A percentile compares a stretch with the other conserved stretches of the same genome.
Conservation (phyloP, 2,888 invertebrate species). For the Macrophya annulata region DNA sequence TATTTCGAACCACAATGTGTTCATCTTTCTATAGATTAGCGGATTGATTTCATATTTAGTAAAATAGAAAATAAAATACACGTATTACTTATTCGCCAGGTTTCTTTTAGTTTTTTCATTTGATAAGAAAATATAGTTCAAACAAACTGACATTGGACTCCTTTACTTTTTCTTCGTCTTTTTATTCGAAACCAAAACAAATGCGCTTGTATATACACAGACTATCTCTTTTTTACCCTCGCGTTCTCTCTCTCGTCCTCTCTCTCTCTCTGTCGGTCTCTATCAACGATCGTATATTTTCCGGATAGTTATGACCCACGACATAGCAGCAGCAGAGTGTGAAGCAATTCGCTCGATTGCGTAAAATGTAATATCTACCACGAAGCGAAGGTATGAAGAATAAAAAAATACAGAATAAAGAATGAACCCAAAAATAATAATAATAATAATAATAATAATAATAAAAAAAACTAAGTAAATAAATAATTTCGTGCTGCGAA, state of each 20-base stretch:
- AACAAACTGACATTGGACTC: conserved; percentile 1
- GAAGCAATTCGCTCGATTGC: conserved; percentile 22
- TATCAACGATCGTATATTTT: not conserved
- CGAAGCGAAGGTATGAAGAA: not conserved
- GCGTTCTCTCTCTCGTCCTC: not conserved
- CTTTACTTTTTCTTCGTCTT: not conserved
- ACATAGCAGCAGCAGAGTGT: not conserved
- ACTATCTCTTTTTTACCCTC: not conserved
- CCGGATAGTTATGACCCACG: not conserved
- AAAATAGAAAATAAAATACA: not conserved
- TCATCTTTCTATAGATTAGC: not conserved
- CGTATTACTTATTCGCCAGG: not conserved
- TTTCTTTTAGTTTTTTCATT: not conserved
- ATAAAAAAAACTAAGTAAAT: not conserved
- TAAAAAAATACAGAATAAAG: not conserved
- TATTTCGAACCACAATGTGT: not conserved
- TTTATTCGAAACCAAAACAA: not conserved
- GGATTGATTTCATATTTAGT: not conserved
- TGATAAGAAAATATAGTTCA: not conserved
- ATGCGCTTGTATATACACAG: not conserved
- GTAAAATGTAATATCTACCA: not conserved
- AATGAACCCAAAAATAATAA: not conserved
- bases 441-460: too few relatives aligned
- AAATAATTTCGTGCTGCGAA: not conserved
- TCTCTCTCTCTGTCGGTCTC: not conserved